phyloP scores from a whole-genome alignment of 2,888 invertebrate genomes.

The Megastigmus dorsalis region DNA sequence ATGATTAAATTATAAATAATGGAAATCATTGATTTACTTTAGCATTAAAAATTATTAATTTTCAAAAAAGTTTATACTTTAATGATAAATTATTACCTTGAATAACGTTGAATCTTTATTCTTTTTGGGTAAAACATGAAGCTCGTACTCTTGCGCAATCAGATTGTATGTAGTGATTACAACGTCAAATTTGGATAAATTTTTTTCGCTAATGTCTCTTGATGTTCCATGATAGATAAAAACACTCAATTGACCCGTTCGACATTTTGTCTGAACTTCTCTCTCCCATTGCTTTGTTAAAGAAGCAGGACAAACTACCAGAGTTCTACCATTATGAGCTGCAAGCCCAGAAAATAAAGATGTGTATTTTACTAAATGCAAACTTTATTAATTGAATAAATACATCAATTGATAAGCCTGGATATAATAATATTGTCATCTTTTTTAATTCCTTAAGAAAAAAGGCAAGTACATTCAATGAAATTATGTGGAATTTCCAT shows the following conservation, averaged over 20 bases:
- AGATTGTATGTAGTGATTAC: conserved; percentile 94
- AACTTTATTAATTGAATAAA: too few species aligned
- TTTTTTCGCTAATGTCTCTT: conserved; percentile 76
- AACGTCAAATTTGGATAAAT: conserved; percentile 83
- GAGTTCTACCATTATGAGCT: conserved; percentile 79
- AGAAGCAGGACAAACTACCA: conserved; percentile 94
- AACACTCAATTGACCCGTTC: conserved; percentile 79
- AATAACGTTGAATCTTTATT: conserved; percentile 28
- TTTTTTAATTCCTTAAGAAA: too few species aligned
- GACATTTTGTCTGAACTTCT: conserved; percentile 83
- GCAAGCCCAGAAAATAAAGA: too few species aligned
- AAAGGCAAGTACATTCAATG: conserved; percentile 59
- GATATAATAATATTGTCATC: too few species aligned
- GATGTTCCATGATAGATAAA: conserved; percentile 84
- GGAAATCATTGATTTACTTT: too few species aligned
- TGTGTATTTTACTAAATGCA: too few species aligned
- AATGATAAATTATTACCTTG: conserved; percentile 31
- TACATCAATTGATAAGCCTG: too few species aligned
- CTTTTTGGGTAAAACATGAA: background rate
- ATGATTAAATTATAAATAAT: too few species aligned
- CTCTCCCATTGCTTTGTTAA: conserved; percentile 92
- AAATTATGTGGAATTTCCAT: conserved; percentile 45
- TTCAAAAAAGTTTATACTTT: background rate
- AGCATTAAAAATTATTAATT: background rate
- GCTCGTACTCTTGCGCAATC: conserved; percentile 69